Evolutionary conservation across 1,140 invertebrate species (phyloP), one percentile per base, ranked within the genome.

Genomic region (Lasioglossum albipes): DNA sequence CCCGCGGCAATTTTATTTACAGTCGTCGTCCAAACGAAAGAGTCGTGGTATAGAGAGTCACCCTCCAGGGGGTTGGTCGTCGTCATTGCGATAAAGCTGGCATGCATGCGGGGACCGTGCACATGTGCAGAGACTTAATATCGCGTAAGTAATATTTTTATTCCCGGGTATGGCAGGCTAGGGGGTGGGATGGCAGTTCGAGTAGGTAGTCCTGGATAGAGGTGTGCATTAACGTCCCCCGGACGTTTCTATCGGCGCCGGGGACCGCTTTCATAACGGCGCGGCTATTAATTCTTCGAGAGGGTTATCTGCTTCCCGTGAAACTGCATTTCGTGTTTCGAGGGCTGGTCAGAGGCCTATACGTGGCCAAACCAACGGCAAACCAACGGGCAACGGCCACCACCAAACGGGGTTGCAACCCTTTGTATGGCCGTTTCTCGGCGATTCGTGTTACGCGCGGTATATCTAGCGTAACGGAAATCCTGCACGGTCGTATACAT

Each of bases 381-480:
- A 45, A 10, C 52, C 27, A 54, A 69, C 68, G 36, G 36, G 36
- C 36, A 36, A 36, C 36, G 36, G 36, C 57, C 67, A 54, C 76
- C 68, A 42, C 64, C 68, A 12, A 49, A 12, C 52, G 16, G 16
- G 54, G 59, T 64, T 62, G 27, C 71, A 59, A 59, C 59, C 72
- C 75, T 77, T 83, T 71, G 76, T 69, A 67, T 42, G 68, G 16
- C 16, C 64, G 31, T 80, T 87, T 22, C 84, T 78, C 81, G 57
- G 66, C 79, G 79, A 84, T 84, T 87, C 84, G 79, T 84, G 81
- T 86, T 77, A 79, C 78, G 42, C 84, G 71, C 57, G 71, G 82
- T 82, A 79, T 81, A 84, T 82, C 82, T 73, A 79, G 67, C 78
- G 84, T 87, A 86, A 87, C 85, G 85, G 85, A 87, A 86, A 87